phyloP scores from a whole-genome alignment of 2,113 vertebrate genomes.

The Hemiscyllium ocellatum region DNA sequence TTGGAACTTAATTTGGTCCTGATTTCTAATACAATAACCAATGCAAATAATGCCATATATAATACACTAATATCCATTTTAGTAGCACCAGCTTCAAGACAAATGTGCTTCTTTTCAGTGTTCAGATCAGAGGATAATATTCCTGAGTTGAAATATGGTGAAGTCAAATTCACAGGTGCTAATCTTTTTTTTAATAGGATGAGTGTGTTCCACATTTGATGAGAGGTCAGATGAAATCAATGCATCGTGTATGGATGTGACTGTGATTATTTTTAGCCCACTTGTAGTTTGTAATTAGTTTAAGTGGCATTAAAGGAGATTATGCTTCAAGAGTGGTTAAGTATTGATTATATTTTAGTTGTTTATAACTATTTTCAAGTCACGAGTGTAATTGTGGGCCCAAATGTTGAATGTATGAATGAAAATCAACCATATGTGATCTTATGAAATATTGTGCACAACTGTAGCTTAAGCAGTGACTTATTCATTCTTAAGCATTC shows the following conservation, averaged over 20 bases:
- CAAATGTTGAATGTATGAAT: background rate
- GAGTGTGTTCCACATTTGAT: background rate
- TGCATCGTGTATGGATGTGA: background rate
- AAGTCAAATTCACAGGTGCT: background rate
- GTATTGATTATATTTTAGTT: background rate
- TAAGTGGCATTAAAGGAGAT: background rate
- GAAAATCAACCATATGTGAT: background rate
- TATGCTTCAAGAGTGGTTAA: background rate
- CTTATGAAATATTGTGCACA: background rate
- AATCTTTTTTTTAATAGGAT: background rate
- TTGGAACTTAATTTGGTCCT: background rate
- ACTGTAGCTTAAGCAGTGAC: background rate
- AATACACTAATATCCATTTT: background rate
- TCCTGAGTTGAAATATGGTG: background rate
- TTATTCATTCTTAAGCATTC: background rate
- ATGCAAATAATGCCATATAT: background rate
- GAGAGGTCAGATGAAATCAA: background rate
- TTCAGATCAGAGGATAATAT: background rate
- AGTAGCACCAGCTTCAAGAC: background rate
- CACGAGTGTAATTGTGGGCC: background rate
- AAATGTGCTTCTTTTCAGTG: background rate
- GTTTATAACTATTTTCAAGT: background rate
- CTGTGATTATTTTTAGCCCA: background rate
- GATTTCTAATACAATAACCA: background rate
- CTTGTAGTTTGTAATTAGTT: background rate